Conservation (phyloP, 2,113 vertebrate genomes). For the Mola mola region DNA sequence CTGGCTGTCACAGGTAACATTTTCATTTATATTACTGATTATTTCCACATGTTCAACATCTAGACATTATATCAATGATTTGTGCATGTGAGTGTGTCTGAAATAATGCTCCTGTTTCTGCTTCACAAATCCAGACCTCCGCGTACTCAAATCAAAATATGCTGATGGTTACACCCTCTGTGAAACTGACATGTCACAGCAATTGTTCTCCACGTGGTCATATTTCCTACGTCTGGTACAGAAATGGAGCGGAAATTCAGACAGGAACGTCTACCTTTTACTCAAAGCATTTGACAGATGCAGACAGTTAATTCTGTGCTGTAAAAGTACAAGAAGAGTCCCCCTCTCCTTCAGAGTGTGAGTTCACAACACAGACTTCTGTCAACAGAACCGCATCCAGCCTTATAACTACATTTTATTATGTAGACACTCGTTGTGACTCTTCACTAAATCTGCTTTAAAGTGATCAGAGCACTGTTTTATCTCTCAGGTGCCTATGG, state of each 20-base stretch:
- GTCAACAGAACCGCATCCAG: no score
- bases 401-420: no score
- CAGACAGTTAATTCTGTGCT: neutral
- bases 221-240: neutral
- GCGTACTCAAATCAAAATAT: no score
- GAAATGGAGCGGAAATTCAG: neutral
- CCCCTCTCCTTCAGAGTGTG: neutral
- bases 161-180: no score
- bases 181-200: slow-evolving; percentile 1
- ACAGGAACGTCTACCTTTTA: no score
- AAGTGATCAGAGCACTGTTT: no score
- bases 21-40: no score
- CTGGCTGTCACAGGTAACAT: slow-evolving; percentile 10
- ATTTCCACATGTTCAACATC: neutral
- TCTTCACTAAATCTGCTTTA: no score
- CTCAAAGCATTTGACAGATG: no score
- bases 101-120: neutral
- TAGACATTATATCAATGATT: no score
- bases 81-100: neutral
- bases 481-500: neutral
- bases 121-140: neutral
- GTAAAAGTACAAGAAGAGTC: neutral
- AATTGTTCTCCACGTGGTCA: neutral
- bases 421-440: no score
- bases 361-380: no score